These are phyloP conservation scores for Lordiphosa mommai DNA, from an alignment of 1,140 invertebrate genomes.

Conservation along the genomic window DNA sequence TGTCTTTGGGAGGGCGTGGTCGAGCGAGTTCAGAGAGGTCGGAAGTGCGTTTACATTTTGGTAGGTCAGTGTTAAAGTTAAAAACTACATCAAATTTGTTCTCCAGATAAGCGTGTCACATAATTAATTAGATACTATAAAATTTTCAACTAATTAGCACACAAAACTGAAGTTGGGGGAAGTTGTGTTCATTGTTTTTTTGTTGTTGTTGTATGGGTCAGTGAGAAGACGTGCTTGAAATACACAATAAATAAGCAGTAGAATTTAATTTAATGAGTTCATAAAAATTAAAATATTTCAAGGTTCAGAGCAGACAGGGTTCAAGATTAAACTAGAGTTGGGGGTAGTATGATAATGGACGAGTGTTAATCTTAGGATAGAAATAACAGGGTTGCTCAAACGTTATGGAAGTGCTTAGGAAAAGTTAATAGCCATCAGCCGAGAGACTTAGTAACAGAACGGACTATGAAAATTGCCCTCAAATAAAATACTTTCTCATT, in stretches of 20 bases:
- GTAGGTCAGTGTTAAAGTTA: constrained; percentile 28
- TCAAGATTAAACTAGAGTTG: constrained; percentile 2
- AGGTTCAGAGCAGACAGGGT: constrained; percentile 52
- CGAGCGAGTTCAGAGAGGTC: constrained; percentile 18
- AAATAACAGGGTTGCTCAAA: too few species aligned
- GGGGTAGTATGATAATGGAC: background rate
- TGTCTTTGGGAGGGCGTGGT: constrained; percentile 26
- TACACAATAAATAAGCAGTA: constrained; percentile 45
- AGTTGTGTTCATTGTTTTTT: background rate
- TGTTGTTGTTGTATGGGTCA: constrained; percentile 21
- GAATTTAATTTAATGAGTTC: constrained; percentile 69
- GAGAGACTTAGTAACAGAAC: too few species aligned
- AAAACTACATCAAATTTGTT: constrained; percentile 18
- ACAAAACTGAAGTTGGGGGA: constrained; percentile 36
- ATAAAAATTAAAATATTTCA: constrained; percentile 57
- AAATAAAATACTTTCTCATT: too few species aligned
- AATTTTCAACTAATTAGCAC: constrained; percentile 70
- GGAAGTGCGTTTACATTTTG: constrained; percentile 55
- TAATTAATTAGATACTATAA: constrained; percentile 69
- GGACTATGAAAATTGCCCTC: too few species aligned
- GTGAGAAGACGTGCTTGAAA: constrained; percentile 46
- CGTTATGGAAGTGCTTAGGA: too few species aligned
- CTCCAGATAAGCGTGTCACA: constrained; percentile 70
- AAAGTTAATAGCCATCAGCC: background rate
- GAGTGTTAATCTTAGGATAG: constrained; percentile 16